These are phyloP conservation scores for Leucophenga montana DNA, from an alignment of 2,888 invertebrate genomes.

Conservation along the genomic window DNA sequence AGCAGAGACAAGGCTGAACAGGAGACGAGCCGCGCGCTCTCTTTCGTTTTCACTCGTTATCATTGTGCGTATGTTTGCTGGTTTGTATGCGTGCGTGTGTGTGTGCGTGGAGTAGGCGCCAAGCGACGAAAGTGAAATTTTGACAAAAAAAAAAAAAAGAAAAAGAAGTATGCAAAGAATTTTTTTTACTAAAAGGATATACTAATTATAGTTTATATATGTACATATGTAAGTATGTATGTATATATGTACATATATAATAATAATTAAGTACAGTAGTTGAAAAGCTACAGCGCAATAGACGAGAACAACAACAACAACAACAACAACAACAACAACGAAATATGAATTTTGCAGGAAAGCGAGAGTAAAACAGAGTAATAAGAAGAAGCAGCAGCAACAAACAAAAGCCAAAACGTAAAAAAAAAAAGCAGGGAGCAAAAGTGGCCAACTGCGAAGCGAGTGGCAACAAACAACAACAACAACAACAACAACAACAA, in stretches of 20 bases:
- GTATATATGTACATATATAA: too few relatives aligned
- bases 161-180: not conserved
- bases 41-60: not conserved
- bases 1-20: constrained; percentile 37
- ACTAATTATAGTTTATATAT: not conserved
- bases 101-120: constrained; percentile 8
- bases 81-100: too few relatives aligned
- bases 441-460: too few relatives aligned
- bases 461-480: not conserved
- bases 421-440: too few relatives aligned
- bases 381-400: too few relatives aligned
- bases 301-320: too few relatives aligned
- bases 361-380: too few relatives aligned
- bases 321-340: too few relatives aligned
- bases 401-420: not conserved
- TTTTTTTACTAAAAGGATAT: not conserved
- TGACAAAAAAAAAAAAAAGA: not conserved
- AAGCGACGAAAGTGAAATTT: constrained; percentile 2
- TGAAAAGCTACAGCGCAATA: not conserved
- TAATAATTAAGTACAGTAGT: not conserved
- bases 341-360: too few relatives aligned
- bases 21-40: not conserved
- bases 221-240: too few relatives aligned
- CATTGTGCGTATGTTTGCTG: not conserved
- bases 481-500: not conserved